Percentiles rank a stretch among this genome's conserved stretches.
These are phyloP conservation scores for Sialia sialis DNA, from an alignment of 2,113 vertebrate species.

Conservation along the genomic window DNA sequence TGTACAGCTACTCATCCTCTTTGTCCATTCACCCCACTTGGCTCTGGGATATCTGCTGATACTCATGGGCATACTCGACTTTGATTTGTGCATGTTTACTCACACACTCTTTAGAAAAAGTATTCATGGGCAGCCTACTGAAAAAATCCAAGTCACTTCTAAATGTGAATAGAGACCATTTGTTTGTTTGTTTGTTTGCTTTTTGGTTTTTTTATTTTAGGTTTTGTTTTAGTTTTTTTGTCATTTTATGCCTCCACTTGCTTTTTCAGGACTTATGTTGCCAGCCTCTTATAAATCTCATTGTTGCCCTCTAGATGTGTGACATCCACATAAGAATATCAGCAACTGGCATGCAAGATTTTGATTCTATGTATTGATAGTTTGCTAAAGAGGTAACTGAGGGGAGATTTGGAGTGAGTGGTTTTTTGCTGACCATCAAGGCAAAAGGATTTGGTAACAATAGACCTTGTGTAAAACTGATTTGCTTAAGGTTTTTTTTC, in stretches of 20 bases:
- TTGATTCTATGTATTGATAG: background rate
- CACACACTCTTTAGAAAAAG: background rate
- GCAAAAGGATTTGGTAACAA: background rate
- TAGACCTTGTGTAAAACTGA: background rate
- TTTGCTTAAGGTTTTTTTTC: background rate
- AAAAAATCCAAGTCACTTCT: background rate
- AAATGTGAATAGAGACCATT: background rate
- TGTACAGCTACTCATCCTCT: background rate
- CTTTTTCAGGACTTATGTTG: background rate
- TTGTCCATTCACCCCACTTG: background rate
- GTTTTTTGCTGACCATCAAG: background rate
- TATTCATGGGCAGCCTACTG: background rate
- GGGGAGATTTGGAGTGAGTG: background rate
- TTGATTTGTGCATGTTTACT: background rate
- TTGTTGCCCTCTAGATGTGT: background rate
- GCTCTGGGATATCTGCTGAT: background rate
- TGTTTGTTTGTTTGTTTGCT: background rate
- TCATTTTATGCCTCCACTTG: background rate
- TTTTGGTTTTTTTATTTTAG: background rate
- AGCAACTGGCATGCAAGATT: background rate
- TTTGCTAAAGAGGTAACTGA: background rate
- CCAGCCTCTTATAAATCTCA: background rate
- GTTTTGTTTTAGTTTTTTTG: too few species aligned
- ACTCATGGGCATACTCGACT: background rate
- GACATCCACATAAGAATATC: background rate